Conservation (phyloP, 2,888 invertebrate species). For the Xestia xanthographa region DNA sequence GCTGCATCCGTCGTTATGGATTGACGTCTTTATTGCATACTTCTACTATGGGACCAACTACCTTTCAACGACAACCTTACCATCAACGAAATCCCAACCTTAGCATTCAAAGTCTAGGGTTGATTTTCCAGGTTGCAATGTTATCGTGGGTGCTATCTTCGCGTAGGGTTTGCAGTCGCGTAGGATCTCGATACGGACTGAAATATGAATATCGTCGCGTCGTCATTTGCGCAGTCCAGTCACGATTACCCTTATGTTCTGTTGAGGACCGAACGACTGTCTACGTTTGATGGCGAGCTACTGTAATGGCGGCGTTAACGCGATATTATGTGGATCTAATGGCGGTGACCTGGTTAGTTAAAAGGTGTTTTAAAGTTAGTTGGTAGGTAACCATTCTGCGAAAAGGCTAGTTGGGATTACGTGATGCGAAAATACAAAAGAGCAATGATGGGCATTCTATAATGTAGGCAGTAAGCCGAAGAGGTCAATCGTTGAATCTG, state of each 20-base stretch:
- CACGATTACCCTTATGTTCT: conserved; percentile 75
- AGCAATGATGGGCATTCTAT: not conserved
- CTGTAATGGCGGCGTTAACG: conserved; percentile 54
- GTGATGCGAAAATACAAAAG: not conserved
- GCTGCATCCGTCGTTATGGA: conserved; percentile 81
- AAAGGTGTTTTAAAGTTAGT: conserved; percentile 31
- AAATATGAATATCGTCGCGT: conserved; percentile 82
- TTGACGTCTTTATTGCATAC: conserved; percentile 84
- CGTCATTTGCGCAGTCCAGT: conserved; percentile 73
- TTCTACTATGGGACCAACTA: conserved; percentile 71
- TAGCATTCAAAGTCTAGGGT: conserved; percentile 30
- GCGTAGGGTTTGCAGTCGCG: conserved; percentile 70
- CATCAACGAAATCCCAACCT: conserved; percentile 43
- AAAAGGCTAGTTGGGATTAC: not conserved
- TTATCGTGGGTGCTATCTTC: conserved; percentile 60
- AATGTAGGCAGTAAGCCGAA: not conserved
- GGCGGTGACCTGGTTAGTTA: conserved; percentile 45
- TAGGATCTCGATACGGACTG: conserved; percentile 77
- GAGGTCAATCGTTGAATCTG: too few relatives aligned
- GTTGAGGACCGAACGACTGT: conserved; percentile 53
- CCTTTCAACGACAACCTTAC: conserved; percentile 61
- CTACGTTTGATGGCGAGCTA: conserved; percentile 55
- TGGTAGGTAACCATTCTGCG: conserved; percentile 14
- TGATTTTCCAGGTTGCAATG: conserved; percentile 34
- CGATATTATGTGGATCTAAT: conserved; percentile 35